A percentile compares a stretch with the other conserved stretches of the same genome.
phyloP scores from a whole-genome alignment of 2,113 vertebrate species.

The Hippocampus abdominalis region DNA sequence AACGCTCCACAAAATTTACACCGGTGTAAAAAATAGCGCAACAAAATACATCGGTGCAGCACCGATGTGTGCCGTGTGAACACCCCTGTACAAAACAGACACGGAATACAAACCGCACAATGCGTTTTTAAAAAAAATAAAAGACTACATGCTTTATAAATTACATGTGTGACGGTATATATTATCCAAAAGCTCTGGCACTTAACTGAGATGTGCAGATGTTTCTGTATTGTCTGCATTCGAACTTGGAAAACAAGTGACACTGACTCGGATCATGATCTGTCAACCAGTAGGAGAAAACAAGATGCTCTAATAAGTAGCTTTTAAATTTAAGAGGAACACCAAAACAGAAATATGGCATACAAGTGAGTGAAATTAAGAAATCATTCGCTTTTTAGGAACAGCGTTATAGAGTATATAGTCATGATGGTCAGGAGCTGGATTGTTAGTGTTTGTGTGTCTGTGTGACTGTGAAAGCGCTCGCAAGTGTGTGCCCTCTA shows the following conservation, averaged over 20 bases:
- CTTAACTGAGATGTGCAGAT: background rate
- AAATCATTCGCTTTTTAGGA: slow-evolving; percentile 6
- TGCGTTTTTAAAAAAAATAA: too few relatives aligned
- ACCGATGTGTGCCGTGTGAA: too few relatives aligned
- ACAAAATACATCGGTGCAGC: too few relatives aligned
- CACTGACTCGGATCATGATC: background rate
- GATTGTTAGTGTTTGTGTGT: background rate
- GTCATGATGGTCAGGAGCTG: slow-evolving; percentile 34
- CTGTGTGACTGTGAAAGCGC: background rate
- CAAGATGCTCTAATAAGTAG: slow-evolving; percentile 32
- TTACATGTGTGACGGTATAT: background rate
- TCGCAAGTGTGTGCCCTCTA: slow-evolving; percentile 36
- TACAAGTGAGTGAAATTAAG: background rate
- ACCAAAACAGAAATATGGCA: background rate
- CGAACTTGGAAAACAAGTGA: background rate
- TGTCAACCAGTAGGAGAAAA: background rate
- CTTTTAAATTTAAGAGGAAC: slow-evolving; percentile 20
- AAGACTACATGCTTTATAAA: too few relatives aligned
- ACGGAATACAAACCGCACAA: too few relatives aligned
- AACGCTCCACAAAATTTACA: too few relatives aligned
- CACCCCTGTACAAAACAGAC: too few relatives aligned
- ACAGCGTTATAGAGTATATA: slow-evolving; percentile 14
- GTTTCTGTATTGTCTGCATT: background rate
- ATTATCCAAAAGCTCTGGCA: background rate
- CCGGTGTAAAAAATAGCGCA: too few relatives aligned